phyloP scores from a whole-genome alignment of 2,888 invertebrate species.

The Andrena minutula region DNA sequence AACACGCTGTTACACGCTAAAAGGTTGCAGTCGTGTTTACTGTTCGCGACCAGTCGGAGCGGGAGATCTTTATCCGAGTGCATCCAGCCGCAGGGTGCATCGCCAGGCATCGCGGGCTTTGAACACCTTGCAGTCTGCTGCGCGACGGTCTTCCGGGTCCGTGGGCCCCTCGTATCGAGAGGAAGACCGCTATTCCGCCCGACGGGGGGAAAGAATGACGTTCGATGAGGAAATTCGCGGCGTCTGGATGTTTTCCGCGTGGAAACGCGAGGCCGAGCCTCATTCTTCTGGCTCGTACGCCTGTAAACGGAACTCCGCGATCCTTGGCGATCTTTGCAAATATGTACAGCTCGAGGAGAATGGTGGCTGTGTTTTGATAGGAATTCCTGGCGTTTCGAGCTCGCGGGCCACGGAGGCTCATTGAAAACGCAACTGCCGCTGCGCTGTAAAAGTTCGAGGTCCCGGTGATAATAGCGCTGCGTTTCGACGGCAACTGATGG shows the following conservation, averaged over 20 bases:
- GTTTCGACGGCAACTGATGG: background rate
- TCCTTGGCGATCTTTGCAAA: background rate
- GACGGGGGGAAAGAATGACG: background rate
- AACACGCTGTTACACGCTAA: slow-evolving; percentile 36
- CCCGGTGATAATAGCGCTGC: background rate
- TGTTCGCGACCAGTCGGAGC: slow-evolving; percentile 34
- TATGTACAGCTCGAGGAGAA: background rate
- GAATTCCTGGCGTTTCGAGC: background rate
- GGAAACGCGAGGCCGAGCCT: background rate
- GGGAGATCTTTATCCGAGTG: slow-evolving; percentile 53
- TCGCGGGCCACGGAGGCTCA: background rate
- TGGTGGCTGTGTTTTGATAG: background rate
- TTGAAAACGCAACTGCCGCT: background rate
- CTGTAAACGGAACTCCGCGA: background rate
- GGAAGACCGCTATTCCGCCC: slow-evolving; percentile 16
- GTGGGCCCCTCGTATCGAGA: slow-evolving; percentile 31
- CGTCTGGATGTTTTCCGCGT: background rate
- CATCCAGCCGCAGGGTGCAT: slow-evolving; percentile 36
- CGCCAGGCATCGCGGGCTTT: slow-evolving; percentile 46
- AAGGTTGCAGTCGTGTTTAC: slow-evolving; percentile 33
- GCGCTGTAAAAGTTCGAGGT: background rate
- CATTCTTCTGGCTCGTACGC: background rate
- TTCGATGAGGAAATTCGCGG: slow-evolving; percentile 16
- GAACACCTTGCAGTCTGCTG: slow-evolving; percentile 44
- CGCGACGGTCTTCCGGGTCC: slow-evolving; percentile 41